Evolutionary conservation across 2,113 vertebrate species (phyloP).

Genomic region (Entelurus aequoreus): DNA sequence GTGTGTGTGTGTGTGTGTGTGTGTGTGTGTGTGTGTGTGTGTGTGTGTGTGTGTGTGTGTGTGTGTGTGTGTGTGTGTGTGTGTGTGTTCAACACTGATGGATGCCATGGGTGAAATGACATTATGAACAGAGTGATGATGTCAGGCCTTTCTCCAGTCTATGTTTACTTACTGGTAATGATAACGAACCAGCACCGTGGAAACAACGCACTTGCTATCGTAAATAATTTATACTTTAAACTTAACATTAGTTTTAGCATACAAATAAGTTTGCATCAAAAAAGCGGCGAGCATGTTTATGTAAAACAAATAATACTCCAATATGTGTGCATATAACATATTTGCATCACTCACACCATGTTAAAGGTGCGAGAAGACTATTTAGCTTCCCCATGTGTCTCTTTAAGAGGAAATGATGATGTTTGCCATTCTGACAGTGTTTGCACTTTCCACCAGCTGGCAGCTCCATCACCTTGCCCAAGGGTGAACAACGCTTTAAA

Average conservation of each 20-base stretch:
- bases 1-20: not conserved
- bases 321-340: no score
- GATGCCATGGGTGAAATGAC: slow-evolving; percentile 19
- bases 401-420: slow-evolving; percentile 15
- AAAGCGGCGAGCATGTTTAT: no score
- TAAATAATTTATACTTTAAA: no score
- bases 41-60: slow-evolving; percentile 6
- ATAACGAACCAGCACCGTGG: no score
- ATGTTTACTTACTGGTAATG: no score
- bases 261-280: no score
- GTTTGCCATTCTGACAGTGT: slow-evolving; percentile 7
- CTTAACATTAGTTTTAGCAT: no score
- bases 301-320: no score
- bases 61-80: not conserved
- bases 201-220: no score
- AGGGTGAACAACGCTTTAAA: slow-evolving; percentile 22
- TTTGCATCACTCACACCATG: not conserved
- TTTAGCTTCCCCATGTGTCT: not conserved
- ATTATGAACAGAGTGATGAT: slow-evolving; percentile 6
- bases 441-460: slow-evolving; percentile 20
- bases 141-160: slow-evolving; percentile 2
- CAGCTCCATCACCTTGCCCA: slow-evolving; percentile 30
- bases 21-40: not conserved
- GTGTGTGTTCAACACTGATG: not conserved
- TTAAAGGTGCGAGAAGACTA: not conserved